Conservation (phyloP, 1,140 invertebrate species). For the Centruroides sculpturatus region DNA sequence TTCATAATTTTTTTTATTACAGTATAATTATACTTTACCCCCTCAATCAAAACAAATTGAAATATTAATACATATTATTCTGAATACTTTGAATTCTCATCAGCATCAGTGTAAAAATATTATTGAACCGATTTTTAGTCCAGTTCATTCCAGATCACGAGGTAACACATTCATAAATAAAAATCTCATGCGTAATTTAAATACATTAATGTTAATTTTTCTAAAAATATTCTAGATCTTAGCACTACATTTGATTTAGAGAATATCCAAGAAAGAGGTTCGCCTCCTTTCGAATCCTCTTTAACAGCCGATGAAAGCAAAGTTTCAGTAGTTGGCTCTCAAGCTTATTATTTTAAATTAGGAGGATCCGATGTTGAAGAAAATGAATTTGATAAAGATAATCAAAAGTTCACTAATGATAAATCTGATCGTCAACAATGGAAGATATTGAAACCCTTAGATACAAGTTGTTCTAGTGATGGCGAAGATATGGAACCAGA, state of each 20-base stretch:
- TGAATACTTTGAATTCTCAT: conserved; percentile 83
- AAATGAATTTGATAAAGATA: too few species aligned
- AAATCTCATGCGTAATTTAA: not conserved
- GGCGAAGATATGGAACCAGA: conserved; percentile 71
- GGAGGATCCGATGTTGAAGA: too few species aligned
- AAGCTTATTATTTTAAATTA: too few species aligned
- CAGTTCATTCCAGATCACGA: conserved; percentile 48
- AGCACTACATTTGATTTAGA: conserved; percentile 32
- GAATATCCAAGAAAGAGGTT: conserved; percentile 26
- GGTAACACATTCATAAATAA: conserved; percentile 31
- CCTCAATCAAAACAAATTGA: conserved; percentile 62
- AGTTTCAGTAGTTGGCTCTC: too few species aligned
- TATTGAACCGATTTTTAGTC: conserved; percentile 51
- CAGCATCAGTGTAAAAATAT: conserved; percentile 71
- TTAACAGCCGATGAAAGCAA: not conserved
- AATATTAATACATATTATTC: conserved; percentile 71
- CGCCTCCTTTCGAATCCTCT: too few species aligned
- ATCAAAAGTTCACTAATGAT: too few species aligned
- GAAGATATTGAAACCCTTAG: conserved; percentile 22
- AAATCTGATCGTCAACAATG: conserved; percentile 9
- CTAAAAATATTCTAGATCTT: conserved; percentile 23
- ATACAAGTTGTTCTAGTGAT: conserved; percentile 31
- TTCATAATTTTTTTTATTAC: conserved; percentile 19
- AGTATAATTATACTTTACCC: conserved; percentile 84
- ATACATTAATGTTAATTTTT: not conserved